These are phyloP conservation scores for Archips crataeganus DNA, from an alignment of 2,888 invertebrate genomes.

Conservation along the genomic window DNA sequence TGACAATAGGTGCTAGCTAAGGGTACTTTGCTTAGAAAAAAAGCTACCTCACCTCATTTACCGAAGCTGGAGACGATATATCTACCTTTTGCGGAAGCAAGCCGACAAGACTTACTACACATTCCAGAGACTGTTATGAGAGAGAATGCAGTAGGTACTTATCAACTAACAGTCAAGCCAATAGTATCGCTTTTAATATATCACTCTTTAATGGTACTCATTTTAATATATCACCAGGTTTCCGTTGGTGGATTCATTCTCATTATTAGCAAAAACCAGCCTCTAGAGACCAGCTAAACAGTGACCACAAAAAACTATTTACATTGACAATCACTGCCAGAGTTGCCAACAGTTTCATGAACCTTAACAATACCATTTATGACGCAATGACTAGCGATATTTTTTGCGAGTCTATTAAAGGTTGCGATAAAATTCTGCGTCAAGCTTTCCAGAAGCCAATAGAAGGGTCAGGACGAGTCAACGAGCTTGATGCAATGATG, in stretches of 20 bases:
- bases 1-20: background rate
- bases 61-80: background rate
- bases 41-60: background rate
- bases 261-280: background rate
- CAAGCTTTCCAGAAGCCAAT: slow-evolving; percentile 70
- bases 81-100: too few relatives aligned
- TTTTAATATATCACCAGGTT: background rate
- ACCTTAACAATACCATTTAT: slow-evolving; percentile 1
- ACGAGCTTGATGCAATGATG: slow-evolving; percentile 58
- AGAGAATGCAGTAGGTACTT: too few relatives aligned
- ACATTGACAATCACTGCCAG: background rate
- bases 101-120: too few relatives aligned
- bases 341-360: background rate
- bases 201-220: too few relatives aligned
- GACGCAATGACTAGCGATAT: background rate
- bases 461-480: slow-evolving; percentile 62
- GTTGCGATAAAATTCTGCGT: slow-evolving; percentile 44
- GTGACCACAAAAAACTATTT: background rate
- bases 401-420: slow-evolving; percentile 1
- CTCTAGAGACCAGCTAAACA: background rate
- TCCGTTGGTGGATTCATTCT: background rate
- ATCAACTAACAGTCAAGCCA: too few relatives aligned
- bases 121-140: too few relatives aligned
- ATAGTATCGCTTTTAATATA: too few relatives aligned
- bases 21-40: background rate